phyloP scores from a whole-genome alignment of 2,113 vertebrate genomes.

The Apeltes quadracus region DNA sequence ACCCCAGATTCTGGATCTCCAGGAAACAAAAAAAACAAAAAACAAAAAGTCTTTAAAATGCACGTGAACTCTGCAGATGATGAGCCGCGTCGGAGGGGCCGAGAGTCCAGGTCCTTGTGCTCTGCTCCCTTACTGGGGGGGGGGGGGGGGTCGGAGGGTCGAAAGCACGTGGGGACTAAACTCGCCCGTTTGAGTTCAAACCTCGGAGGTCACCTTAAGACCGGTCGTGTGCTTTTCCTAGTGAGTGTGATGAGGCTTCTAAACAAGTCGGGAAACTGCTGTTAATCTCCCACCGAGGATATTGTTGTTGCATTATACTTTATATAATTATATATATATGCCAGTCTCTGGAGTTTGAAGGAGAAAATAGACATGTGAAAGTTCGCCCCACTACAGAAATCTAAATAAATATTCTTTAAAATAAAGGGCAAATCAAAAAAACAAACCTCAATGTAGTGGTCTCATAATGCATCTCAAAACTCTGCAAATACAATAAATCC shows the following conservation, averaged over 20 bases:
- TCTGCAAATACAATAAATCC: slow-evolving; percentile 43
- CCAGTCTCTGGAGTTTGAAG: slow-evolving; percentile 56
- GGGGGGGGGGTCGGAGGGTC: slow-evolving; percentile 35
- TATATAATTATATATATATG: slow-evolving; percentile 12
- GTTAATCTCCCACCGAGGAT: slow-evolving; percentile 19
- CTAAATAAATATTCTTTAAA: slow-evolving; percentile 72
- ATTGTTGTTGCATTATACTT: slow-evolving; percentile 41
- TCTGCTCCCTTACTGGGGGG: slow-evolving; percentile 17
- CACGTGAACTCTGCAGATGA: slow-evolving; percentile 42
- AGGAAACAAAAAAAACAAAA: slow-evolving; percentile 7
- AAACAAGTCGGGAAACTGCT: slow-evolving; percentile 27
- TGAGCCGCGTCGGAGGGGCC: slow-evolving; percentile 15
- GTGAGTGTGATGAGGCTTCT: slow-evolving; percentile 47
- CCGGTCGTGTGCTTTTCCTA: slow-evolving; percentile 67
- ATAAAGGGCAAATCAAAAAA: slow-evolving; percentile 52
- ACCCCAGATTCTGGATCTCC: slow-evolving; percentile 42
- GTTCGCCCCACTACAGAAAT: slow-evolving; percentile 47
- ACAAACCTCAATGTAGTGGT: slow-evolving; percentile 54
- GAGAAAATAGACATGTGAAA: slow-evolving; percentile 52
- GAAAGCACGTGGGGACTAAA: slow-evolving; percentile 37
- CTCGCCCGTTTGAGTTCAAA: background rate
- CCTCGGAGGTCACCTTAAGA: slow-evolving; percentile 49
- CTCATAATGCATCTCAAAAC: slow-evolving; percentile 52
- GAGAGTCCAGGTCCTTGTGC: slow-evolving; percentile 36
- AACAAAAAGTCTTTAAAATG: slow-evolving; percentile 10